Evolutionary conservation across 2,888 invertebrate species (phyloP).

Genomic region (Rambutsinella grinnellia): DNA sequence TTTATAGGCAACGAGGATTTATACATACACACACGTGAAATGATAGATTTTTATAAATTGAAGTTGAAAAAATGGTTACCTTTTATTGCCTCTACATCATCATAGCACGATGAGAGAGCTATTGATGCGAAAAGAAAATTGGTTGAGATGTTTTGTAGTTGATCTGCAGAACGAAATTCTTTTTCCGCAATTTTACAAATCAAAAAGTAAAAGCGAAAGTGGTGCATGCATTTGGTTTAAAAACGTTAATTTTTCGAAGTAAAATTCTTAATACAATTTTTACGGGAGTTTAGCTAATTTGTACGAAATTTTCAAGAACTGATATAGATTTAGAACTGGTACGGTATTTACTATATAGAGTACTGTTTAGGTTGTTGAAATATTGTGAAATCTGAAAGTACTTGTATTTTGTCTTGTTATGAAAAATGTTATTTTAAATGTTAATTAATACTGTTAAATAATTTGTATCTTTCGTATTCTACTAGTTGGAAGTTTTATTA

Average conservation of each 20-base stretch:
- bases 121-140: neutral
- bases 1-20: conserved; percentile 1
- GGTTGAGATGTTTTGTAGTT: conserved; percentile 17
- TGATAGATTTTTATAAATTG: conserved; percentile 7
- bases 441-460: too few relatives aligned
- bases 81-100: too few relatives aligned
- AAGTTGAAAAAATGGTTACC: conserved; percentile 6
- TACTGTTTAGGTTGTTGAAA: neutral
- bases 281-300: neutral
- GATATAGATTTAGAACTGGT: neutral
- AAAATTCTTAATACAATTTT: too few relatives aligned
- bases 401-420: neutral
- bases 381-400: neutral
- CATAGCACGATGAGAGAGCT: too few relatives aligned
- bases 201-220: neutral
- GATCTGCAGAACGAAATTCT: conserved; percentile 18
- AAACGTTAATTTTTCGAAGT: too few relatives aligned
- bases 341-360: neutral
- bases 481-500: neutral
- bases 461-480: neutral
- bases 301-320: neutral
- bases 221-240: neutral
- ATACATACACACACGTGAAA: neutral
- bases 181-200: too few relatives aligned
- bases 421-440: neutral